Base-by-base conservation (phyloP, 2,113 vertebrate species). In the Muscicapa adusta region DNA sequence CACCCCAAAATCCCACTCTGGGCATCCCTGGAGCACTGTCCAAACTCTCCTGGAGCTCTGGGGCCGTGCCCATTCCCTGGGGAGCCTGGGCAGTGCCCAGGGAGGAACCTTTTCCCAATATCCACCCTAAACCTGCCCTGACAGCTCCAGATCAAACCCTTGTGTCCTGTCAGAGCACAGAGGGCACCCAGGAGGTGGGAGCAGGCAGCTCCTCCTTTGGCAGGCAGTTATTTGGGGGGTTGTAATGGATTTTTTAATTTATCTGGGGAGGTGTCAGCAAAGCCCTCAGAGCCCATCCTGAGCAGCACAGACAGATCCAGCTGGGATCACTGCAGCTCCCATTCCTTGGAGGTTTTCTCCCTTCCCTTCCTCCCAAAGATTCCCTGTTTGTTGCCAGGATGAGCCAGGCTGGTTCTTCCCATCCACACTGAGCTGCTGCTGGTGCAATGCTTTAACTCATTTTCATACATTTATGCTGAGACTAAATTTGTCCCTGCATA, bases 401-500 rank as follows among this genome's bases (percentile, higher is more conserved):
- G 22, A 78, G 72, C 9, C 61, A n/a, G 72, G 31, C 51, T 51
- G 85, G 22, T 4, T n/a, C 58, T 34, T 28, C 40, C 75, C 18
- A 4, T 51, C 48, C 10, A 0, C 79, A 62, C 60, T 38, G 42
- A 86, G 45, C 43, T 50, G 71, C 88, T 61, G 62, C 91, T 67
- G 86, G 7, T 61, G 51, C 65, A 66, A 43, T 0, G 45, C 61
- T 90, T 81, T 9, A 48, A 73, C 66, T 91, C 71, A 54, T 85
- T 81, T 95, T 72, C 72, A 50, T 29, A 40, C 47, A 45, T 93
- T 81, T 90, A 78, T 77, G 72, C 89, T 10, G 77, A 81, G 83
- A 85, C 80, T 83, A 87, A 93, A 89, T 56, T 82, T 56, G 94
- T 85, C 67, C 79, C 91, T 73, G 67, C 26, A 22, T 93, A 77